Conservation (phyloP, 2,888 invertebrate genomes). For the Hydrotaea diabolus region DNA sequence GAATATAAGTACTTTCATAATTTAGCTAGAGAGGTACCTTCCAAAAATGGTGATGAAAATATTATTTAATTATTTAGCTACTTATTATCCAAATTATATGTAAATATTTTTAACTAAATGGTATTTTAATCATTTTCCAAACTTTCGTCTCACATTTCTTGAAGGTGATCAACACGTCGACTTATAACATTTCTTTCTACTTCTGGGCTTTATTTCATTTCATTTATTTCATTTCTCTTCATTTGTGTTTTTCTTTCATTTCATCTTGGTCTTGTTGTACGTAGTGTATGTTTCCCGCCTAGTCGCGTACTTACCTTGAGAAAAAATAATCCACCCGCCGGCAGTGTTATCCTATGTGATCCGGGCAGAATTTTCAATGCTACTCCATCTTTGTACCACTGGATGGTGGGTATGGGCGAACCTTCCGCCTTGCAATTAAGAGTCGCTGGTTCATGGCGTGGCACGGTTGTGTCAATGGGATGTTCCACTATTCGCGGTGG, state of each 20-base stretch:
- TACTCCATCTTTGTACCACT: conserved; percentile 89
- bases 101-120: too few relatives aligned
- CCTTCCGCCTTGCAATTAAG: conserved; percentile 95
- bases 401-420: conserved; percentile 88
- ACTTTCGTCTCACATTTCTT: not conserved
- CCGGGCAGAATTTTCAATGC: conserved; percentile 84
- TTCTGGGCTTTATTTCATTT: conserved; percentile 23
- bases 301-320: conserved; percentile 82
- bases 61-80: too few relatives aligned
- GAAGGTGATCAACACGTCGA: not conserved
- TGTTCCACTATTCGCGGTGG: conserved; percentile 94
- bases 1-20: too few relatives aligned
- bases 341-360: conserved; percentile 87
- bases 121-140: too few relatives aligned
- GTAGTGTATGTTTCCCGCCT: conserved; percentile 73
- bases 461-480: conserved; percentile 93
- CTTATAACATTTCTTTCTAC: not conserved
- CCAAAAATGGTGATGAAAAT: too few relatives aligned
- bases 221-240: conserved; percentile 38
- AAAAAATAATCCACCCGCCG: conserved; percentile 92
- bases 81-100: too few relatives aligned
- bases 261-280: conserved; percentile 60
- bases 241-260: conserved; percentile 40
- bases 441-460: conserved; percentile 94
- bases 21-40: too few relatives aligned